Percentiles rank a stretch among this genome's conserved stretches.
Conservation (phyloP, 2,797 vertebrate species). For the Poecilia wingei region DNA sequence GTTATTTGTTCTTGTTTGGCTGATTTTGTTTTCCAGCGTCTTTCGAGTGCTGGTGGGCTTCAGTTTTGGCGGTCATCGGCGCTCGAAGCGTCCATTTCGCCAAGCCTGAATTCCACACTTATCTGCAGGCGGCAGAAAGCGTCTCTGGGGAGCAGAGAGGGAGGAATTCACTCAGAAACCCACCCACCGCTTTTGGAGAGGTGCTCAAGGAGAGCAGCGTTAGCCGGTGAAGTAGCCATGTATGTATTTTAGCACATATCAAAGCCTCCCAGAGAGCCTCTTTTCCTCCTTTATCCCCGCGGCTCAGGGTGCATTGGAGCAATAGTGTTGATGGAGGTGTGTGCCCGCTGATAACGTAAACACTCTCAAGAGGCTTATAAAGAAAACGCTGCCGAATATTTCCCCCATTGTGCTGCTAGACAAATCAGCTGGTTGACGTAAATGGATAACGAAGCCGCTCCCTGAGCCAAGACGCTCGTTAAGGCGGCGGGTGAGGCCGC, state of each 20-base stretch:
- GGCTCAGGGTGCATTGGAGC: constrained; percentile 52
- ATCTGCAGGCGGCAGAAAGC: constrained; percentile 72
- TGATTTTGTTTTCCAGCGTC: constrained; percentile 45
- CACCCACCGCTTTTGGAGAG: constrained; percentile 43
- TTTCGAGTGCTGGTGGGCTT: constrained; percentile 26
- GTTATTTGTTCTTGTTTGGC: constrained; percentile 33
- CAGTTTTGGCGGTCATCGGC: constrained; percentile 44
- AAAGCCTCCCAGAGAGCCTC: constrained; percentile 63
- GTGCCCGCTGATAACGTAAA: constrained; percentile 71
- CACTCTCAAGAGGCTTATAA: constrained; percentile 63
- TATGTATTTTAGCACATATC: constrained; percentile 71
- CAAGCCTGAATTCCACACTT: constrained; percentile 65
- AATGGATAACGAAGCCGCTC: constrained; percentile 54
- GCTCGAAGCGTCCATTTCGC: constrained; percentile 57
- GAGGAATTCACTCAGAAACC: constrained; percentile 57
- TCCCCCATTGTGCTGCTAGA: constrained; percentile 31
- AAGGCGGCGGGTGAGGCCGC: constrained; percentile 35
- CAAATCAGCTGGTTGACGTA: constrained; percentile 43
- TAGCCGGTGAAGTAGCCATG: constrained; percentile 63
- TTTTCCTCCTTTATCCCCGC: constrained; percentile 32
- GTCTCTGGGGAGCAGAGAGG: constrained; percentile 51
- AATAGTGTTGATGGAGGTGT: constrained; percentile 68
- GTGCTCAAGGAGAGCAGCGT: constrained; percentile 55
- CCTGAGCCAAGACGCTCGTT: constrained; percentile 26
- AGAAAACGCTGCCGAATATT: constrained; percentile 55